Evolutionary conservation across 2,888 invertebrate genomes (phyloP), one percentile per base, ranked within the genome.

Genomic region (Petrolisthes manimaculis): DNA sequence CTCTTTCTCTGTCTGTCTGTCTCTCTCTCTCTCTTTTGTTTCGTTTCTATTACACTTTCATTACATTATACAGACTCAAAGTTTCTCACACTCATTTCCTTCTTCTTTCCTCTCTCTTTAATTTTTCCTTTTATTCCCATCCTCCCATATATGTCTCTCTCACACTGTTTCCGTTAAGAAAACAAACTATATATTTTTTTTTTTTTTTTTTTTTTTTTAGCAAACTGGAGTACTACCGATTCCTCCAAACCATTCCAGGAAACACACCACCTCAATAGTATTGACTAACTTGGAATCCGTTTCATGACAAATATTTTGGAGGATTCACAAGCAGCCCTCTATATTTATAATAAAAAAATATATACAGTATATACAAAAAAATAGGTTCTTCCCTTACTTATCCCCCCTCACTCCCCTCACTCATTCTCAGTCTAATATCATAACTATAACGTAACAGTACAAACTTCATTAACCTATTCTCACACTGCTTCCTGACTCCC

Each of bases 1-100:
- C 56, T 80, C 24, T 80, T 55, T 80, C 56, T 80, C 56, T 80
- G n/a, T 80, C 80, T 80, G n/a, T 80, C 80, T 80, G 8, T 80
- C 80, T 80, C 56, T 80, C 56, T 80, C 56, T 80, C 56, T 80
- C n/a, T 80, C 55, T 80, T 5, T 55, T 56, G 24, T n/a, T 80
- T 56, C 21, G 5, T 80, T 56, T 80, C 79, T 79, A 5, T 80
- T 56, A 56, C 61, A 56, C 79, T 79, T 54, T 79, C 79, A 14
- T 53, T 79, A 51, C 4, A 21, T 79, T 12, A 54, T 56, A 5
- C 21, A 5, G 24, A 12, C 14, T 53, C 37, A 56, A 55, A 21
- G 6, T 18, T 14, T 21, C 80, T 61, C 61, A 56, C 24, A 56
- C 24, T 81, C 61, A 18, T n/a, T 54, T n/a, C 54, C 54, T n/a